These are phyloP conservation scores for Aleiodes testaceus DNA, from an alignment of 2,888 invertebrate species.

Conservation along the genomic window DNA sequence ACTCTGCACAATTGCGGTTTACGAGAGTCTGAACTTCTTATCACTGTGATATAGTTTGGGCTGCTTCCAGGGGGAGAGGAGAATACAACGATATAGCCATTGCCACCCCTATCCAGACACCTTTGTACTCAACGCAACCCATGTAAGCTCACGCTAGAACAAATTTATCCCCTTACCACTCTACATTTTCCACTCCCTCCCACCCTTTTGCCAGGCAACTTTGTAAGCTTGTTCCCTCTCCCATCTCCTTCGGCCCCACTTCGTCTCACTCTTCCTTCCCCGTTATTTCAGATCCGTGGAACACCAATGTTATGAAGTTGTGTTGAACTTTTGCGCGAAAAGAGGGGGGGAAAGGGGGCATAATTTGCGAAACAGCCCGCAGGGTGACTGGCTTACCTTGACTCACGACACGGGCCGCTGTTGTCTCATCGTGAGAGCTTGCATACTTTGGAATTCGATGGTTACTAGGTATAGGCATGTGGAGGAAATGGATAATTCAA, in stretches of 20 bases:
- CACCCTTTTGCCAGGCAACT: slow-evolving; percentile 23
- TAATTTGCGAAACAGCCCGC: slow-evolving; percentile 69
- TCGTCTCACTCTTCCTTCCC: slow-evolving; percentile 47
- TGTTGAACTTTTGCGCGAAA: slow-evolving; percentile 70
- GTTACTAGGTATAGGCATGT: background rate
- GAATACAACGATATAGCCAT: slow-evolving; percentile 58
- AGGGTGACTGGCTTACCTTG: slow-evolving; percentile 65
- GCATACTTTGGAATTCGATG: slow-evolving; percentile 13
- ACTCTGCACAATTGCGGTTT: slow-evolving; percentile 36
- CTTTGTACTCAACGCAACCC: slow-evolving; percentile 73
- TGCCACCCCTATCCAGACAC: slow-evolving; percentile 60
- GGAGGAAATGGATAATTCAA: too few species aligned
- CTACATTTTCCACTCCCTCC: slow-evolving; percentile 44
- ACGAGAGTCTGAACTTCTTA: slow-evolving; percentile 43
- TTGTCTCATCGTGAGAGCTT: slow-evolving; percentile 11
- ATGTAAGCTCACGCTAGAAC: slow-evolving; percentile 73
- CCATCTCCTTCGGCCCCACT: slow-evolving; percentile 54
- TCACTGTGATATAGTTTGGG: slow-evolving; percentile 43
- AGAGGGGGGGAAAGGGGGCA: slow-evolving; percentile 55
- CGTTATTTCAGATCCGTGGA: slow-evolving; percentile 52
- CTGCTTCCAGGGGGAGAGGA: slow-evolving; percentile 45
- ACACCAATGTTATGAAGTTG: slow-evolving; percentile 71
- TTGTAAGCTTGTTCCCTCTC: slow-evolving; percentile 38
- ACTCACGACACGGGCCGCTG: slow-evolving; percentile 56
- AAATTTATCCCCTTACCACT: slow-evolving; percentile 64